phyloP scores from a whole-genome alignment of 1,140 invertebrate genomes.

The Lerema accius region DNA sequence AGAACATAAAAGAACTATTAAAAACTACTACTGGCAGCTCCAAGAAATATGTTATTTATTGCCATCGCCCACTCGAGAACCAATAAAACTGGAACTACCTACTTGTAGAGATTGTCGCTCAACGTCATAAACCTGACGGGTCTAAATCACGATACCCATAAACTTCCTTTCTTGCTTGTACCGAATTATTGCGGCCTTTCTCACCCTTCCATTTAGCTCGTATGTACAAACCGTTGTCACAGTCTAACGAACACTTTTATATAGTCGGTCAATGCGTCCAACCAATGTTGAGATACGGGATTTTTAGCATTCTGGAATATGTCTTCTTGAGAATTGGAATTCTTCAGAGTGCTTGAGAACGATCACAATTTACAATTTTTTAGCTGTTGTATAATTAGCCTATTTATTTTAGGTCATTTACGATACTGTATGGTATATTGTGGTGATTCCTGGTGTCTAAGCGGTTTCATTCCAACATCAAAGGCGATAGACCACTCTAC shows the following conservation, averaged over 20 bases:
- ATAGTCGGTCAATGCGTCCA: no score
- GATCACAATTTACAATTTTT: no score
- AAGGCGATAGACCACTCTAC: neutral
- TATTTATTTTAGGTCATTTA: no score
- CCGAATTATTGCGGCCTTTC: constrained; percentile 44
- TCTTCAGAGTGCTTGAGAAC: no score
- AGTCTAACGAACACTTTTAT: neutral
- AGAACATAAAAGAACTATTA: constrained; percentile 32
- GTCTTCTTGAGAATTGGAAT: no score
- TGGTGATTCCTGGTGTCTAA: no score
- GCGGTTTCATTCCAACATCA: neutral
- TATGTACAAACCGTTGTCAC: constrained; percentile 27
- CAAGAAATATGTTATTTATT: constrained; percentile 53
- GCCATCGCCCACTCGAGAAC: constrained; percentile 38
- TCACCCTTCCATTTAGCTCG: constrained; percentile 32
- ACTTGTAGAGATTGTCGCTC: constrained; percentile 59
- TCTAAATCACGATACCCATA: constrained; percentile 61
- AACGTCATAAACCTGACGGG: constrained; percentile 61
- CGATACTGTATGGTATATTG: no score
- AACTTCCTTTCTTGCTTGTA: constrained; percentile 47
- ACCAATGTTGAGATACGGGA: no score
- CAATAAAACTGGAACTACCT: constrained; percentile 49
- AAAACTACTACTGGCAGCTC: constrained; percentile 27
- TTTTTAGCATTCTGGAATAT: no score
- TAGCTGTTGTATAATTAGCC: no score